These are phyloP conservation scores for Hormaphis cornu DNA, from an alignment of 1,140 invertebrate genomes.

Conservation along the genomic window DNA sequence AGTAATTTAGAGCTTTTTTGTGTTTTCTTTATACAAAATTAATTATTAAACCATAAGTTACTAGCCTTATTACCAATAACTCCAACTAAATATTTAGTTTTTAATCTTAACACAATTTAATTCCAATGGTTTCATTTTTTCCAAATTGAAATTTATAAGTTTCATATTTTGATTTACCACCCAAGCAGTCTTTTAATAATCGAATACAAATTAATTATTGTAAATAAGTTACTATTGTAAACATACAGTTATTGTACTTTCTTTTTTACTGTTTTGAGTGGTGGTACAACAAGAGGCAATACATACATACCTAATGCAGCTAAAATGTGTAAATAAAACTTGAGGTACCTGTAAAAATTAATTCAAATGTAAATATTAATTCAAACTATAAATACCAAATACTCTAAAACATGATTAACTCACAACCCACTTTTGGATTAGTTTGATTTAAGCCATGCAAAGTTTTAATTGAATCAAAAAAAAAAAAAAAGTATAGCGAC, in stretches of 20 bases:
- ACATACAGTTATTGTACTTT: conserved; percentile 16
- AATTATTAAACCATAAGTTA: too few relatives aligned
- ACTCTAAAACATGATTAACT: too few relatives aligned
- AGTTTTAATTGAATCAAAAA: too few relatives aligned
- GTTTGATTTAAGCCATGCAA: too few relatives aligned
- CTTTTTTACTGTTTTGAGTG: neutral
- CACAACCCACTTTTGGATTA: too few relatives aligned
- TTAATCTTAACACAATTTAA: neutral
- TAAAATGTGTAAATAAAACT: conserved; percentile 17
- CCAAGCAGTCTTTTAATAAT: conserved; percentile 11
- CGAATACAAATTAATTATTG: neutral
- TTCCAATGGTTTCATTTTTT: neutral
- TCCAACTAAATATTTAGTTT: too few relatives aligned
- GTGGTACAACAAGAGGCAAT: neutral
- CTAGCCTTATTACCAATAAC: too few relatives aligned
- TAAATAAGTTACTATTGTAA: neutral
- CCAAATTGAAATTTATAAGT: neutral
- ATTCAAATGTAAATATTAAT: too few relatives aligned
- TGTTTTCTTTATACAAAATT: too few relatives aligned
- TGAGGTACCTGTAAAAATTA: conserved; percentile 5
- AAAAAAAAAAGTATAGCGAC: too few relatives aligned
- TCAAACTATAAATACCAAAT: too few relatives aligned
- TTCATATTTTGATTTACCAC: conserved; percentile 1
- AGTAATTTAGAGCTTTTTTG: too few relatives aligned
- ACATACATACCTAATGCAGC: neutral